Percentiles rank a stretch among this genome's conserved stretches.
phyloP scores from a whole-genome alignment of 2,888 invertebrate genomes.

The Pristionchus entomophagus region DNA sequence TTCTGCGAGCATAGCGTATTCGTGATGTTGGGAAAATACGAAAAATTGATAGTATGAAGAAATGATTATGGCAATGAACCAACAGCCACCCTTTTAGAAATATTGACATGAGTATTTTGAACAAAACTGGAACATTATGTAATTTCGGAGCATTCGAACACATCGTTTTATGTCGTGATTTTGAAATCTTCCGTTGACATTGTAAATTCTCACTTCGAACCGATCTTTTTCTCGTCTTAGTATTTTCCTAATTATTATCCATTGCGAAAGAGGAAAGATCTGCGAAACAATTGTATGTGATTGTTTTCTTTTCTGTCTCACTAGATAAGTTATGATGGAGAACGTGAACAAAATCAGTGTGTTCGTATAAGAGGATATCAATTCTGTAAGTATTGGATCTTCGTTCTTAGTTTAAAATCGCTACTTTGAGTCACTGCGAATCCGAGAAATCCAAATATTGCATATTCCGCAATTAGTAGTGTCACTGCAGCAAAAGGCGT shows the following conservation, averaged over 20 bases:
- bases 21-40: neutral
- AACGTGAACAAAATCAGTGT: neutral
- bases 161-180: neutral
- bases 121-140: neutral
- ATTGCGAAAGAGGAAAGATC: constrained; percentile 5
- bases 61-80: neutral
- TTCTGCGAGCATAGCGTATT: neutral
- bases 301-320: neutral
- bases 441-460: neutral
- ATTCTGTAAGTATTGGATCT: neutral
- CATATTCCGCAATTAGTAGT: neutral
- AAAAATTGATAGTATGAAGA: neutral
- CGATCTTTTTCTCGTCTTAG: neutral
- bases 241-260: neutral
- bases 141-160: neutral
- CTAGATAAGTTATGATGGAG: neutral
- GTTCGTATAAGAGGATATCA: neutral
- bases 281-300: neutral
- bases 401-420: neutral
- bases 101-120: neutral
- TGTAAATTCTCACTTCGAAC: neutral
- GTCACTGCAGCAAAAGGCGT: too few species aligned
- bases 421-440: neutral
- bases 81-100: neutral
- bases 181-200: constrained; percentile 1